Evolutionary conservation across 2,888 invertebrate genomes (phyloP), one percentile per base, ranked within the genome.

Genomic region (Melinaea menophilus): DNA sequence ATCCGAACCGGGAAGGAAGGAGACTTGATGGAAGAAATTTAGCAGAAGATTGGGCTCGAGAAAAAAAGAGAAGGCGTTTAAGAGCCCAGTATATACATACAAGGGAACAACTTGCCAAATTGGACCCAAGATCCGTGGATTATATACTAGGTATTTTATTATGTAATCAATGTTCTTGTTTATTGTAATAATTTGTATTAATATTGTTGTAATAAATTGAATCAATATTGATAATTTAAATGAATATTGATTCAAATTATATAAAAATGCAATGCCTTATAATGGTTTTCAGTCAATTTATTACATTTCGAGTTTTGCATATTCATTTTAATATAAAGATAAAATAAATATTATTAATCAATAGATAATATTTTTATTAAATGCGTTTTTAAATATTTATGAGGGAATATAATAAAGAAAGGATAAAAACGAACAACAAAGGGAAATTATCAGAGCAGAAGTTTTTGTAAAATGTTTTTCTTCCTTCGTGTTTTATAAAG

Each of bases 11-110:
- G 67, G 94, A 94, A 78, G 95, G 95, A 0, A 90, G 95, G 73
- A 91, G 95, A 69, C 84, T 95, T 22, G 96, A 96, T 76, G 95
- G 95, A 0, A 88, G 95, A 66, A 95, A 96, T 82, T 92, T 96
- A 60, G 94, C 95, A 63, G 94, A 95, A 81, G 95, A 95, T 79
- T 96, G 96, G 96, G 91, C 94, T 0, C 86, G 94, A 71, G 95
- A 95, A 78, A 94, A 94, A 86, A 94, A 94, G 73, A 91, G 93
- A 69, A 88, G 93, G 64, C 91, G 92, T 56, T 81, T 94, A n/a
- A 87, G 93, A 70, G 94, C 94, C 1, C 93, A 94, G 77, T 96
- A 95, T 79, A 95, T 96, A 31, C 94, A 94, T 89, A 94, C 94
- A 69, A 94, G 92, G 78, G 93, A 94, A 72, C 94, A 95, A 74